Conservation (phyloP, 2,888 invertebrate genomes). For the Stenichneumon culpator region DNA sequence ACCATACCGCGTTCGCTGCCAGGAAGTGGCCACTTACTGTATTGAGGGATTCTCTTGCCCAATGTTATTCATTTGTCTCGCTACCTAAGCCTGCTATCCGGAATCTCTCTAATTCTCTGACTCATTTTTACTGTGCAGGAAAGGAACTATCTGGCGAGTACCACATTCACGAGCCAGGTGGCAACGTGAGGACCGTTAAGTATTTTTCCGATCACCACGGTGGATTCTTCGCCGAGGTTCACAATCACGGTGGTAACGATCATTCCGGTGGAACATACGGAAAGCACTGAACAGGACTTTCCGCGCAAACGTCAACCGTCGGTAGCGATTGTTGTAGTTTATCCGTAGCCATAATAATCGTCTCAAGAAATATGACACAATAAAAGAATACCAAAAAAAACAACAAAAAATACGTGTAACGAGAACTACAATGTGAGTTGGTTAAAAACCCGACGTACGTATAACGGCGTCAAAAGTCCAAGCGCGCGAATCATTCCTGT, state of each 20-base stretch:
- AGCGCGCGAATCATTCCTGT: slow-evolving; percentile 29
- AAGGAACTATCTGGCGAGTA: slow-evolving; percentile 80
- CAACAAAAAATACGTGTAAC: neutral
- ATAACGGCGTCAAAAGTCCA: neutral
- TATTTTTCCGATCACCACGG: slow-evolving; percentile 81
- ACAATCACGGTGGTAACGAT: slow-evolving; percentile 78
- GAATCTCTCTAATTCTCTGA: neutral
- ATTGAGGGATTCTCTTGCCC: too few relatives aligned
- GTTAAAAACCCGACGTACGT: slow-evolving; percentile 22
- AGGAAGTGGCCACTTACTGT: too few relatives aligned
- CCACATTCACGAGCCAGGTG: slow-evolving; percentile 82
- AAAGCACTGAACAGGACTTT: slow-evolving; percentile 34
- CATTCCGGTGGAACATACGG: slow-evolving; percentile 74
- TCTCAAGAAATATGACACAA: neutral
- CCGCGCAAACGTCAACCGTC: neutral
- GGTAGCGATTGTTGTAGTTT: neutral
- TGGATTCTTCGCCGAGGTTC: slow-evolving; percentile 82
- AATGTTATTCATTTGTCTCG: too few relatives aligned
- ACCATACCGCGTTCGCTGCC: too few relatives aligned
- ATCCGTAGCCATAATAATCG: neutral
- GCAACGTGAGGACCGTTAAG: slow-evolving; percentile 79
- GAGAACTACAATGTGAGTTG: neutral
- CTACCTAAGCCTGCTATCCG: too few relatives aligned
- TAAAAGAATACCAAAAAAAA: neutral
- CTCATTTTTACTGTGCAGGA: slow-evolving; percentile 61